Evolutionary conservation across 2,888 invertebrate species (phyloP).

Genomic region (Lochmaea crataegi): DNA sequence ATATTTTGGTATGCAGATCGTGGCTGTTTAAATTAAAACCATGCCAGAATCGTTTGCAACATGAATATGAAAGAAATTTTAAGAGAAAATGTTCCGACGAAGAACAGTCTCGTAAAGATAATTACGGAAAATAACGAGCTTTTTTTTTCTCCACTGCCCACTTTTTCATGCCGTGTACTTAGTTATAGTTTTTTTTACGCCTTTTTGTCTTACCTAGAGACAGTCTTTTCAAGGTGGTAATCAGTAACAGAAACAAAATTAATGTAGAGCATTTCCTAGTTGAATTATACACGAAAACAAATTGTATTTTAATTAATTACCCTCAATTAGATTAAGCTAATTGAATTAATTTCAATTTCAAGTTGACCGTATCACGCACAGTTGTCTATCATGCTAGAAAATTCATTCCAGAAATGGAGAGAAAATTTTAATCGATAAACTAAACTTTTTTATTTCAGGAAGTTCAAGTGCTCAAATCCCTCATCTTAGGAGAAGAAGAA

Average conservation of each 20-base stretch:
- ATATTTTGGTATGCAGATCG: neutral
- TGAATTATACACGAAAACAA: too few species aligned
- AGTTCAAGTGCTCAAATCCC: slow-evolving; percentile 89
- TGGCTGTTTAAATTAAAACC: neutral
- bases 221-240: too few species aligned
- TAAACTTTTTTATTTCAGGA: slow-evolving; percentile 72
- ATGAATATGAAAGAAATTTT: neutral
- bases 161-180: neutral
- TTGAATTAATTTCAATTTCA: neutral
- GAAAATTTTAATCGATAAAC: too few species aligned
- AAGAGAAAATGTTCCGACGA: neutral
- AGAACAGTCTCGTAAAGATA: neutral
- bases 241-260: too few species aligned
- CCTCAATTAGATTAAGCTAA: neutral
- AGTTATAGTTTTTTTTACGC: neutral
- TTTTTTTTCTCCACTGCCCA: neutral
- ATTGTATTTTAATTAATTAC: neutral
- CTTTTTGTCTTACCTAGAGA: too few species aligned
- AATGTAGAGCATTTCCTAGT: too few species aligned
- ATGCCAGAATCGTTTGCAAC: neutral
- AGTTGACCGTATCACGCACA: slow-evolving; percentile 6
- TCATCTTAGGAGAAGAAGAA: slow-evolving; percentile 93
- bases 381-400: slow-evolving; percentile 2
- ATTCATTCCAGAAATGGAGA: neutral
- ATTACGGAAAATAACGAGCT: neutral